These are phyloP conservation scores for Lagopus muta DNA, from an alignment of 2,113 vertebrate species.

Conservation along the genomic window DNA sequence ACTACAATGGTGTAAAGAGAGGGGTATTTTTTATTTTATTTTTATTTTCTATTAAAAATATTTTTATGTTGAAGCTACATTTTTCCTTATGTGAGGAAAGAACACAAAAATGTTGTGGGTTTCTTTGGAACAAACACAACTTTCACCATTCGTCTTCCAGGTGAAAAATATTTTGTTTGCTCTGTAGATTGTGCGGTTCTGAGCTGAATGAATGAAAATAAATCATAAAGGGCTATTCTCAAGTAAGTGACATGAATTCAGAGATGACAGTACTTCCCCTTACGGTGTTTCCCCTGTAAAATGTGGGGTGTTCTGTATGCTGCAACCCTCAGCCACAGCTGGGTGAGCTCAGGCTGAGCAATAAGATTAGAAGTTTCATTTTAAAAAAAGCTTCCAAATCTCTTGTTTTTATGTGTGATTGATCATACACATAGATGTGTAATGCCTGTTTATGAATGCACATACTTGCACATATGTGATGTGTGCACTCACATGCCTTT, in stretches of 20 bases:
- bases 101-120: background rate
- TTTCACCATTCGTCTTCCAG: background rate
- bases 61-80: background rate
- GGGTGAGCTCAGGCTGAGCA: background rate
- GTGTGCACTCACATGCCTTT: background rate
- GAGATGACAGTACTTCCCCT: background rate
- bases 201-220: background rate
- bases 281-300: fast-evolving
- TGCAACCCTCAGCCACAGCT: background rate
- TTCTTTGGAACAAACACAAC: background rate
- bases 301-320: background rate
- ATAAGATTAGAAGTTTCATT: background rate
- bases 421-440: too few species aligned
- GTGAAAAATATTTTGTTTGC: background rate
- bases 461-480: background rate
- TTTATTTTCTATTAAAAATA: background rate
- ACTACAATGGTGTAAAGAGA: background rate
- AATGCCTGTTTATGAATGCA: background rate
- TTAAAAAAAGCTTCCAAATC: background rate
- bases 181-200: background rate
- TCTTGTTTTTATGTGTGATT: background rate
- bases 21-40: too few species aligned
- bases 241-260: background rate
- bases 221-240: background rate
- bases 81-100: background rate